phyloP scores from a whole-genome alignment of 2,797 vertebrate species.

The Arremon aurantiirostris region DNA sequence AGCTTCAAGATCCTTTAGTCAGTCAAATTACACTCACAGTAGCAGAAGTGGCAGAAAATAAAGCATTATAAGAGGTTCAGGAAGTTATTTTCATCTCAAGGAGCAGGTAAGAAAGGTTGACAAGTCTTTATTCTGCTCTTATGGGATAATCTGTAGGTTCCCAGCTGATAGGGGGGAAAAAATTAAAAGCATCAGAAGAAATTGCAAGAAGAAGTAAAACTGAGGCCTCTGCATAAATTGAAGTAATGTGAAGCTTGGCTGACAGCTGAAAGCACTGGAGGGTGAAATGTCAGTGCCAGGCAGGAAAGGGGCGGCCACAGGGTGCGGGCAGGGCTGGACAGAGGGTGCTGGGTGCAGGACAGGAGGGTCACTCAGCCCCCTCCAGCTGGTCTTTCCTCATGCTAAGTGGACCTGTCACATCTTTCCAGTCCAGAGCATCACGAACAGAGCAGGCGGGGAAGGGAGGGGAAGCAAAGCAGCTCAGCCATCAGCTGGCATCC shows the following conservation, averaged over 20 bases:
- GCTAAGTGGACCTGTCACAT: not conserved
- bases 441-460: not conserved
- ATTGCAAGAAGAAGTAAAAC: not conserved
- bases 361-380: not conserved
- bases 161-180: not conserved
- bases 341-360: not conserved
- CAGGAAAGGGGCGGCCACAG: accelerated
- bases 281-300: not conserved
- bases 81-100: slow-evolving; percentile 60
- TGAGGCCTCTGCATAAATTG: not conserved
- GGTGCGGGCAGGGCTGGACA: not conserved
- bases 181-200: not conserved
- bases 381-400: not conserved
- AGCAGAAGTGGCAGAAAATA: slow-evolving; percentile 57
- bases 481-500: accelerated
- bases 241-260: not conserved
- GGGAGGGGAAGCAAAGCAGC: not conserved
- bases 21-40: slow-evolving; percentile 46
- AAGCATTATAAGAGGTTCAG: slow-evolving; percentile 16
- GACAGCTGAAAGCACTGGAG: not conserved
- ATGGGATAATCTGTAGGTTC: slow-evolving; percentile 47
- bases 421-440: not conserved
- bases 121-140: slow-evolving; percentile 53
- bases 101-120: not conserved
- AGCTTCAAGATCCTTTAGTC: slow-evolving; percentile 39